A percentile compares a stretch with the other conserved stretches of the same genome.
Conservation (phyloP, 2,888 invertebrate genomes). For the Aromia moschata region DNA sequence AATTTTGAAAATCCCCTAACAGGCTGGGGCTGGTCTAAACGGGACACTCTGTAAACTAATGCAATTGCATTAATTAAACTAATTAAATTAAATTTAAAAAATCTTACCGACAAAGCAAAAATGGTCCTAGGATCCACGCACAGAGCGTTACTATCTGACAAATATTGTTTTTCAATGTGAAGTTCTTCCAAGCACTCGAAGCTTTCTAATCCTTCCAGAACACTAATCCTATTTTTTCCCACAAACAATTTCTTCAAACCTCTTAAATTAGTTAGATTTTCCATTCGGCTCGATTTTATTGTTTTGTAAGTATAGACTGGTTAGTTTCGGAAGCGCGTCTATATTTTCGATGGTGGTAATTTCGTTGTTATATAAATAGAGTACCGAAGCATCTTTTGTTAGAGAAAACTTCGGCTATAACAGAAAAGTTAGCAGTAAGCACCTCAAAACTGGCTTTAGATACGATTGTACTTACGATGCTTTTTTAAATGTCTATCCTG, state of each 20-base stretch:
- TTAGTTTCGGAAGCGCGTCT: constrained; percentile 65
- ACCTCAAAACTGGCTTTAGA: not conserved
- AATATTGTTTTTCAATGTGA: constrained; percentile 73
- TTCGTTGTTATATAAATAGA: constrained; percentile 73
- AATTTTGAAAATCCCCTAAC: no score
- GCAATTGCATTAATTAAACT: not conserved
- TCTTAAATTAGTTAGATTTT: constrained; percentile 72
- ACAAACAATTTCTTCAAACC: constrained; percentile 82
- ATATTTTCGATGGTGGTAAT: constrained; percentile 69
- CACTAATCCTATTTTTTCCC: constrained; percentile 73
- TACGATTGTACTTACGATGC: constrained; percentile 42
- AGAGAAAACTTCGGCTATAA: constrained; percentile 32
- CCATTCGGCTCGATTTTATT: constrained; percentile 79
- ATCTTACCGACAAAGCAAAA: constrained; percentile 67
- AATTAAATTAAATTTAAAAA: constrained; percentile 1
- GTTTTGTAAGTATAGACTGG: constrained; percentile 79
- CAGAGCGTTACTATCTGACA: constrained; percentile 67
- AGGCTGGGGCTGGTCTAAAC: no score
- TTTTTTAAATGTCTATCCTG: constrained; percentile 46
- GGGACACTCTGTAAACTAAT: no score
- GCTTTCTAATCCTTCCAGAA: constrained; percentile 74
- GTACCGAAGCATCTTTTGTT: constrained; percentile 66
- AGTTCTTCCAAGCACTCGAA: constrained; percentile 71
- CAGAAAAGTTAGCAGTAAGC: not conserved
- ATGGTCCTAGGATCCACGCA: constrained; percentile 75